A percentile compares a stretch with the other conserved stretches of the same genome.
Conservation (phyloP, 1,140 invertebrate species). For the Asbolus verrucosus region DNA sequence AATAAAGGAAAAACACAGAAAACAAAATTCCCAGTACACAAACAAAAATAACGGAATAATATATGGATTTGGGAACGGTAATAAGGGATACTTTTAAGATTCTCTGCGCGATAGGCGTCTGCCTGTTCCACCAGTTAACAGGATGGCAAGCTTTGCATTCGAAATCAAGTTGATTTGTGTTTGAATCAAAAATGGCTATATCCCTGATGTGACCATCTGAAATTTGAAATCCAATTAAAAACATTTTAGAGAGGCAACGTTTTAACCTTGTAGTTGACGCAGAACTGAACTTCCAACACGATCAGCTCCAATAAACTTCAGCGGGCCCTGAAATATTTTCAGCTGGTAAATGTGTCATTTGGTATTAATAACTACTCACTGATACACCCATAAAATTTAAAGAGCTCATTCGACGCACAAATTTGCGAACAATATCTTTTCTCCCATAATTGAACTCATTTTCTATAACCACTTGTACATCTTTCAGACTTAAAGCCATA, state of each 20-base stretch:
- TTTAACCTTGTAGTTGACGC: conserved; percentile 85
- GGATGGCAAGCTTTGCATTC: conserved; percentile 76
- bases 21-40: conserved; percentile 82
- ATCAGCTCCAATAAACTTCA: conserved; percentile 88
- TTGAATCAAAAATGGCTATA: conserved; percentile 82
- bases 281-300: conserved; percentile 86
- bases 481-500: conserved; percentile 77
- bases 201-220: conserved; percentile 75
- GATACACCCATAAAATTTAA: conserved; percentile 87
- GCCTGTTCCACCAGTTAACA: conserved; percentile 80
- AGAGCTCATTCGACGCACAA: conserved; percentile 76
- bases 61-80: conserved; percentile 80
- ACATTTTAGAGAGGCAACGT: conserved; percentile 8
- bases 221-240: conserved; percentile 54
- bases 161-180: conserved; percentile 74
- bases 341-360: conserved; percentile 21
- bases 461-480: conserved; percentile 47
- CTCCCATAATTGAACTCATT: conserved; percentile 77
- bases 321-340: conserved; percentile 77
- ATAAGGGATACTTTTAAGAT: conserved; percentile 78
- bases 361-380: conserved; percentile 69
- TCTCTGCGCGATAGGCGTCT: conserved; percentile 81
- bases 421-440: conserved; percentile 75
- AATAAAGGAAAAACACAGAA: conserved; percentile 82
- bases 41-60: conserved; percentile 76